A percentile compares a stretch with the other conserved stretches of the same genome.
These are phyloP conservation scores for Helogale parvula DNA, from an alignment of 2,113 vertebrate species.

Conservation along the genomic window DNA sequence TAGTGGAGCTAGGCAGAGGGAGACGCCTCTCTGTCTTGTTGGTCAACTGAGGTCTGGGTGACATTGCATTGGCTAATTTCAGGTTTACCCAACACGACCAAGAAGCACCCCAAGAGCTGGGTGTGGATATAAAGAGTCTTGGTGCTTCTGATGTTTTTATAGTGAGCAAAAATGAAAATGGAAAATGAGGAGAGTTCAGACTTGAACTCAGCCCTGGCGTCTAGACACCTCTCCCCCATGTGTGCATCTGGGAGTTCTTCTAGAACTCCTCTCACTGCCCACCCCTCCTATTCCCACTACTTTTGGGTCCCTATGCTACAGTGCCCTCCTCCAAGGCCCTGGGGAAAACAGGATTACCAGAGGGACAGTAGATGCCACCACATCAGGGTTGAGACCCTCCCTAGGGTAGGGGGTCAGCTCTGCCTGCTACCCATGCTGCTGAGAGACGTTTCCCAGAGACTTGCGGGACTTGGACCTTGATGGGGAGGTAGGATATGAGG, in stretches of 20 bases:
- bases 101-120: not conserved
- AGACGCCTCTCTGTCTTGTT: not conserved
- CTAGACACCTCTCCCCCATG: fast-evolving
- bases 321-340: not conserved
- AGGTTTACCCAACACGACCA: not conserved
- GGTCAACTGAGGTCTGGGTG: not conserved
- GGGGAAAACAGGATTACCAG: not conserved
- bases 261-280: not conserved
- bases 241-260: not conserved
- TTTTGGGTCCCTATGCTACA: not conserved
- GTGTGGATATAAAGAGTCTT: not conserved
- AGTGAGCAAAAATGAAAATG: not conserved
- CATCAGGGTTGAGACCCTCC: not conserved
- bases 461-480: not conserved
- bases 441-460: not conserved
- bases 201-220: not conserved
- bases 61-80: not conserved
- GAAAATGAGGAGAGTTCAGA: not conserved
- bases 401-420: not conserved
- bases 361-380: not conserved
- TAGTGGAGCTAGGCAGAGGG: not conserved
- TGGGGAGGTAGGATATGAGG: not conserved
- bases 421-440: not conserved
- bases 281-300: not conserved
- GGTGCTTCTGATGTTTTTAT: not conserved